Evolutionary conservation across 1,140 invertebrate genomes (phyloP), one percentile per base, ranked within the genome.

Genomic region (Euura lappo): DNA sequence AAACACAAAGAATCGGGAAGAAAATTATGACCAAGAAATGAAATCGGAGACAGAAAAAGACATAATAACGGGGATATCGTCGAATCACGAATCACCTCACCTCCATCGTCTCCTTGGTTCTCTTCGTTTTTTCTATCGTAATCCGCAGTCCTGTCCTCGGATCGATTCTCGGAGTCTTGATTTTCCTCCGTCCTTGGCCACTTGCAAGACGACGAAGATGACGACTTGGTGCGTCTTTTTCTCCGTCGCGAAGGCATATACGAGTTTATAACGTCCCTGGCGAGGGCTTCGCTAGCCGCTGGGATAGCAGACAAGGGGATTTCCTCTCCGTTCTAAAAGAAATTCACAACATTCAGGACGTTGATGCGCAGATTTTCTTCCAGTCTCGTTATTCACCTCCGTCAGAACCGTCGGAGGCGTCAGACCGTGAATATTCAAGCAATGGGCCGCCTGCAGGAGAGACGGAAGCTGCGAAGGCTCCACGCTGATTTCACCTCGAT

Each of bases 401-500:
- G 85, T 89, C 77, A 87, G 79, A 82, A 87, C 83, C 44, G 85
- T 84, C 44, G 88, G 88, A 51, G 90, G 89, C 8, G 90, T 89
- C 70, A 92, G 77, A 28, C 91, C 91, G 78, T 91, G 90, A 71
- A 92, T 92, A 75, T 90, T 90, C 46, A 92, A 84, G 76, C 90
- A 91, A 76, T 91, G 90, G 42, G 91, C 91, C 68, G 91, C 91
- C 84, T 92, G 90, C 64, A 92, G 82, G 13, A 92, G 81, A 7
- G 91, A 91, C 13, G 91, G 90, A 65, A 92, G 81, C 75, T 91
- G 90, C 65, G 89, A 90, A 68, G 90, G 90, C 79, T 91, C 90
- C 2, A 91, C 90, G 70, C 90, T 91, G 4, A 92, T 90, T 87
- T 92, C 90, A 60, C 91, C 91, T 43, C 90, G 86, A 76, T 92